Evolutionary conservation across 2,888 invertebrate species (phyloP).

Genomic region (Noctuana brunneofusca): DNA sequence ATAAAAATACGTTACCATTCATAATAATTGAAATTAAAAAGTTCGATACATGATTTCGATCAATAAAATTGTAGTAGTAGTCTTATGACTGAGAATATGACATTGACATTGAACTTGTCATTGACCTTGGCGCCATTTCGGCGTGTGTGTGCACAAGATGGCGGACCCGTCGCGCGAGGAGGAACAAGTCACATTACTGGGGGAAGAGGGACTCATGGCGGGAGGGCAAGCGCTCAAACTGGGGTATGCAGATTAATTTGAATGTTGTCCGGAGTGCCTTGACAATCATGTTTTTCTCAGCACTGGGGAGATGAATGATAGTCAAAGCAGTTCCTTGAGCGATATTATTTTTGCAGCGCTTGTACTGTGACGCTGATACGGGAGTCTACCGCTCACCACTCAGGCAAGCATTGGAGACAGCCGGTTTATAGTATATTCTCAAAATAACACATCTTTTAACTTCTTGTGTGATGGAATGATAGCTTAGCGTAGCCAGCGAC

Average conservation of each 20-base stretch:
- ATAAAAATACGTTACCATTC: not conserved
- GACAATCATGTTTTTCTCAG: conserved; percentile 51
- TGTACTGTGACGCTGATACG: conserved; percentile 87
- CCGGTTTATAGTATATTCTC: conserved; percentile 81
- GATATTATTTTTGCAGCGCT: conserved; percentile 89
- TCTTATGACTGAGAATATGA: conserved; percentile 55
- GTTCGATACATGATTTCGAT: not conserved
- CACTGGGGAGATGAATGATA: conserved; percentile 47
- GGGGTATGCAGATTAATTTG: conserved; percentile 89
- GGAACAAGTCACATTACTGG: conserved; percentile 97
- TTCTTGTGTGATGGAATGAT: conserved; percentile 79
- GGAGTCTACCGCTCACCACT: conserved; percentile 89
- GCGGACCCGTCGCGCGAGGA: conserved; percentile 98
- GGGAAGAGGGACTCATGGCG: conserved; percentile 97
- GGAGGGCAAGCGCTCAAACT: conserved; percentile 98
- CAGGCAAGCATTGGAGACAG: conserved; percentile 88
- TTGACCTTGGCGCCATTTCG: conserved; percentile 82
- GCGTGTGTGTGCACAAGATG: conserved; percentile 91
- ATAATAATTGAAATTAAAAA: conserved; percentile 4
- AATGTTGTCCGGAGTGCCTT: conserved; percentile 66
- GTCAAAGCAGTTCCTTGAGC: conserved; percentile 78
- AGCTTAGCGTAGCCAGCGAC: conserved; percentile 72
- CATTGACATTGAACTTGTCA: conserved; percentile 87
- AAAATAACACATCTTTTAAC: conserved; percentile 74
- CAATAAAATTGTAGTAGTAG: not conserved